Conservation (phyloP, 1,140 invertebrate genomes). For the Conus ventricosus region DNA sequence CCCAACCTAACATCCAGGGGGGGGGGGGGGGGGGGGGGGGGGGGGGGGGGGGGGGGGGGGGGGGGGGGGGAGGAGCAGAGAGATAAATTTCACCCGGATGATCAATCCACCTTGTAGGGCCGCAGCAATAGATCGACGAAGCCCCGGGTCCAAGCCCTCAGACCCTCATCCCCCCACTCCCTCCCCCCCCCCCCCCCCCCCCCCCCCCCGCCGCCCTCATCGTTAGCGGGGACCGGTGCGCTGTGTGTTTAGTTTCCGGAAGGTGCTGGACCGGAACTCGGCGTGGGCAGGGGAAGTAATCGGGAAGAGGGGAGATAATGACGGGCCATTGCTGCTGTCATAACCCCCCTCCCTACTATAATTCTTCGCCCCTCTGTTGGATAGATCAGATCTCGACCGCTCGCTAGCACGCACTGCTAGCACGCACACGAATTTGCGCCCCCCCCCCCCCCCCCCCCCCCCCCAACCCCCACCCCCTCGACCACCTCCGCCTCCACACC, state of each 20-base stretch:
- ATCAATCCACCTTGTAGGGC: background rate
- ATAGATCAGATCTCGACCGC: conserved; percentile 2
- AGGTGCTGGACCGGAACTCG: conserved; percentile 1
- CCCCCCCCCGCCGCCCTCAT: no score
- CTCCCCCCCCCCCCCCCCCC: no score
- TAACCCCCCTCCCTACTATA: background rate
- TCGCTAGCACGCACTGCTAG: conserved; percentile 2
- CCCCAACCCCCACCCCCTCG: no score
- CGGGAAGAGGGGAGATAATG: conserved; percentile 2
- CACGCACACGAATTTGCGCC: background rate
- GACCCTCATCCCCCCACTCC: no score
- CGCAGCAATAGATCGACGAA: background rate
- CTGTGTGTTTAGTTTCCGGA: conserved; percentile 4
- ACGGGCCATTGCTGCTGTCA: background rate
- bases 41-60: background rate
- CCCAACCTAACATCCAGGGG: no score
- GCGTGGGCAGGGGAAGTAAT: conserved; percentile 2
- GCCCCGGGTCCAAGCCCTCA: background rate
- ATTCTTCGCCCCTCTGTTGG: background rate
- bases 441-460: no score
- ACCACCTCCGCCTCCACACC: no score
- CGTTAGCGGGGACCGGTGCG: background rate
- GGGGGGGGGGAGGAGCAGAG: background rate
- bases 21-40: background rate
- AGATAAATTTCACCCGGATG: background rate